Evolutionary conservation across 2,113 vertebrate genomes (phyloP).

Genomic region (Vicugna pacos): DNA sequence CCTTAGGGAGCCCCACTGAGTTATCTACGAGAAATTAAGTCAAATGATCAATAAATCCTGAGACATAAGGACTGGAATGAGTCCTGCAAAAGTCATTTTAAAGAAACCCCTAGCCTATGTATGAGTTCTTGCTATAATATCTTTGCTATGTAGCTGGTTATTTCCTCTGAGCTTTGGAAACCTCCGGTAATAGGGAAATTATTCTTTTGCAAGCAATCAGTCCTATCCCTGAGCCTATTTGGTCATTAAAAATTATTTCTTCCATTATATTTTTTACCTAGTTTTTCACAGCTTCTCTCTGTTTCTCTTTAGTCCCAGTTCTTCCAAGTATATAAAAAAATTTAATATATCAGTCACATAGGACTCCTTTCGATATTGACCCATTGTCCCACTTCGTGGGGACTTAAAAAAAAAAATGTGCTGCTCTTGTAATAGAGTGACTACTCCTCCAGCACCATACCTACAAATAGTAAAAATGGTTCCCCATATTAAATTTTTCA

Average conservation of each 20-base stretch:
- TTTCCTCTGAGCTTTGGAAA: neutral
- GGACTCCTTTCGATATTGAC: neutral
- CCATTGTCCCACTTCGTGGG: neutral
- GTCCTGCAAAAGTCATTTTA: neutral
- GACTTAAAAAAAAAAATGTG: neutral
- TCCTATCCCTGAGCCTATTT: neutral
- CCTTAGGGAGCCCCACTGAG: neutral
- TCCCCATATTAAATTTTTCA: neutral
- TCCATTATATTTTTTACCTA: neutral
- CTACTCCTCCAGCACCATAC: neutral
- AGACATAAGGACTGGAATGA: neutral
- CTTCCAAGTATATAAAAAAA: neutral
- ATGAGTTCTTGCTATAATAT: neutral
- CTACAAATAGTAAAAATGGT: neutral
- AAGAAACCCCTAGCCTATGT: neutral
- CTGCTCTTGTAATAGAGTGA: neutral
- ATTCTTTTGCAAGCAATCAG: neutral
- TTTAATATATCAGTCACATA: neutral
- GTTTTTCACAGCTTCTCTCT: neutral
- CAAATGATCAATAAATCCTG: neutral
- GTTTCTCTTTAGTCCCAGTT: neutral
- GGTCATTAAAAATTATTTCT: neutral
- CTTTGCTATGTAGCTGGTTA: neutral
- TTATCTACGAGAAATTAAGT: neutral
- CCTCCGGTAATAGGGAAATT: neutral